Evolutionary conservation across 1,140 invertebrate species (phyloP).

Genomic region (Leptonema lineaticorne): DNA sequence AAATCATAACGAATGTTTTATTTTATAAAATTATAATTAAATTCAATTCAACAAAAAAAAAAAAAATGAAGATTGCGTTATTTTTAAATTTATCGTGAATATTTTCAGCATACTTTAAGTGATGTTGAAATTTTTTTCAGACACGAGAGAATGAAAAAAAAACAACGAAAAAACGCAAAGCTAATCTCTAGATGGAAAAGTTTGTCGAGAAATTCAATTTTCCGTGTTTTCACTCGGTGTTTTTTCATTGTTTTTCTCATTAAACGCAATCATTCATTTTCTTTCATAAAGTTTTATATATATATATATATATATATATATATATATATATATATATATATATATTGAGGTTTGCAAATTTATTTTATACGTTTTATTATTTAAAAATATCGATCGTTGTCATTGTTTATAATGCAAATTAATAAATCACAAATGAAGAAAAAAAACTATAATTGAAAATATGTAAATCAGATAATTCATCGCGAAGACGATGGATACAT

Average conservation of each 20-base stretch:
- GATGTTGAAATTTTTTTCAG: no score
- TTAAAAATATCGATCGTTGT: no score
- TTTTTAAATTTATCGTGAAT: not conserved
- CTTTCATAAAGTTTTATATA: not conserved
- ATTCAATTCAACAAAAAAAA: not conserved
- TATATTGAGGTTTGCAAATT: not conserved
- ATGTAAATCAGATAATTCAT: no score
- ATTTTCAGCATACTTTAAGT: not conserved
- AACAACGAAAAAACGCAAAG: no score
- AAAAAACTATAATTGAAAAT: no score
- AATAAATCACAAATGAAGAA: no score
- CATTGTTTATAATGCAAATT: no score
- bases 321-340: not conserved
- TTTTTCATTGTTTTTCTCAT: not conserved
- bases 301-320: not conserved
- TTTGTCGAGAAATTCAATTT: conserved; percentile 9
- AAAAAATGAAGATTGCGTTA: not conserved
- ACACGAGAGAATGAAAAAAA: no score
- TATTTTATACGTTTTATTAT: not conserved
- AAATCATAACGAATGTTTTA: no score
- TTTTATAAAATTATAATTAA: not conserved
- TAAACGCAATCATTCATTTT: not conserved
- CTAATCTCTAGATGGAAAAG: conserved; percentile 2
- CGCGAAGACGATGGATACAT: no score
- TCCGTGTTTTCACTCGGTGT: not conserved